Base-by-base conservation (phyloP, 2,797 vertebrate genomes). In the Sebastes paucispinis region DNA sequence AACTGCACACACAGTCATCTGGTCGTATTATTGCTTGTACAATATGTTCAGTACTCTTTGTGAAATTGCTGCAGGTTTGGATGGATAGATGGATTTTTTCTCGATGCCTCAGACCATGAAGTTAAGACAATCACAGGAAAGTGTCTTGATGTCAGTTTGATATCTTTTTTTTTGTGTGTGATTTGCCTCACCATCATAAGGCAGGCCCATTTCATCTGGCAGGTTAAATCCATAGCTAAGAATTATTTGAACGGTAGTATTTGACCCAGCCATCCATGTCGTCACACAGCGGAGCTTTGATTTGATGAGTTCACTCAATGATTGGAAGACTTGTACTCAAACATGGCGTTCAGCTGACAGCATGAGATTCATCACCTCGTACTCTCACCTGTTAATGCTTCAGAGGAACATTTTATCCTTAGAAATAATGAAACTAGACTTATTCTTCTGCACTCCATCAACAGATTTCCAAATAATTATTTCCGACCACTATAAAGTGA, bases 91-190 rank as follows among this genome's bases (percentile, higher is more conserved):
- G 18, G 20, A 4, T 50, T 63, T 71, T 77, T 77, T 22, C 62
- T 55, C 11, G 55, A 31, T 10, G 29, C 63, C 58, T 75, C 59
- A 31, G 63, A 71, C 72, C 74, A 59, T 36, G 75, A 86, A 75
- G 60, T 73, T 47, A 64, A 75, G 52, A 75, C 66, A 81, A 85
- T 81, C 80, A 76, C 13, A 77, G 74, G 32, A 80, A 80, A 80
- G 50, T 69, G 64, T 77, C 74, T 24, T 20, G 32, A 60, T 79
- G 58, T 77, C 39, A 69, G 10, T 71, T 82, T 80, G 20, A 58
- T 54, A 63, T 71, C n/a, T 65, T 47, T 60, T 64, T 64, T 16
- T 43, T 14, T 39, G 1, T 39, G 36, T 32, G 25, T 47, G 25
- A 73, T 82, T 54, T 73, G 16, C 66, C n/a, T 14, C 16, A 54